Evolutionary conservation across 2,888 invertebrate genomes (phyloP).

Genomic region (Fragum fragum): DNA sequence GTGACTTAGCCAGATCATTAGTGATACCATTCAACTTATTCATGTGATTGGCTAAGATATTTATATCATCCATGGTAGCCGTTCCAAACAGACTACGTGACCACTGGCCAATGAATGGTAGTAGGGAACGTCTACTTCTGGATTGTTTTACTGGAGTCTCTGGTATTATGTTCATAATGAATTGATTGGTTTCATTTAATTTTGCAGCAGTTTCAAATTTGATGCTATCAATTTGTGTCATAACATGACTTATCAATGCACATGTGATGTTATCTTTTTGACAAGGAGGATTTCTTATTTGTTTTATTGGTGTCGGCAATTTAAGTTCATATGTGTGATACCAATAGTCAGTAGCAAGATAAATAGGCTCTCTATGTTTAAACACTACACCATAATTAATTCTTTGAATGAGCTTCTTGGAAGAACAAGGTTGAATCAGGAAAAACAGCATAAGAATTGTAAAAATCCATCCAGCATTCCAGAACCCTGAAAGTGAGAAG

Average conservation of each 20-base stretch:
- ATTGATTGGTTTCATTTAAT: constrained; percentile 28
- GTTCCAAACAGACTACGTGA: constrained; percentile 45
- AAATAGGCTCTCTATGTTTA: constrained; percentile 27
- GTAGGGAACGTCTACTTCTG: constrained; percentile 32
- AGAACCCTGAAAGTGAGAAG: constrained; percentile 48
- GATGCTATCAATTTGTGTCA: constrained; percentile 33
- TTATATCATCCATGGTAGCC: constrained; percentile 49
- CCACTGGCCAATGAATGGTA: constrained; percentile 42
- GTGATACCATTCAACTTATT: constrained; percentile 36
- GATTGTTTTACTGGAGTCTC: constrained; percentile 40
- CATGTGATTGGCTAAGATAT: constrained; percentile 39
- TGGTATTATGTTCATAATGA: constrained; percentile 28
- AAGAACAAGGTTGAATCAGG: constrained; percentile 5
- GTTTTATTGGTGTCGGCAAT: constrained; percentile 23
- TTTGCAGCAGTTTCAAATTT: constrained; percentile 21
- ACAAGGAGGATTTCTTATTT: constrained; percentile 27
- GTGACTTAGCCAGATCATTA: constrained; percentile 16
- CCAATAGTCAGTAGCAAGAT: constrained; percentile 51
- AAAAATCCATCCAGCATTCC: neutral
- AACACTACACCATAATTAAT: constrained; percentile 56
- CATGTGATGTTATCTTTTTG: constrained; percentile 17
- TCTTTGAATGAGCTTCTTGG: constrained; percentile 32
- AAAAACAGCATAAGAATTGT: constrained; percentile 19
- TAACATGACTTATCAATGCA: constrained; percentile 32
- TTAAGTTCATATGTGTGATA: constrained; percentile 50